Conservation (phyloP, 1,140 invertebrate genomes). For the Centruroides sculpturatus region DNA sequence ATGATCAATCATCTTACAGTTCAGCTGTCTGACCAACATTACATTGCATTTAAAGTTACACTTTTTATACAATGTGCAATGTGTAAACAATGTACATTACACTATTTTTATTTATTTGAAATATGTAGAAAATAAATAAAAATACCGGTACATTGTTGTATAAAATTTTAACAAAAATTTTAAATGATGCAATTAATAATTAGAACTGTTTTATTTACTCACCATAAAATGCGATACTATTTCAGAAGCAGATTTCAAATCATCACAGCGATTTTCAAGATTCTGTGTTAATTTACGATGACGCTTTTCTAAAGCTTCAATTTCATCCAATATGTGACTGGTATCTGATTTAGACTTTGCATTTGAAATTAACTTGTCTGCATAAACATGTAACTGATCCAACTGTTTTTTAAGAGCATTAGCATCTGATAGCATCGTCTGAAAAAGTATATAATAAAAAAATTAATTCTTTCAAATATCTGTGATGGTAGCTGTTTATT, state of each 20-base stretch:
- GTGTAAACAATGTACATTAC: too few relatives aligned
- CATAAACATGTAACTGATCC: constrained; percentile 48
- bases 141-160: too few relatives aligned
- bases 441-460: neutral
- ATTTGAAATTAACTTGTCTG: constrained; percentile 56
- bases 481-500: too few relatives aligned
- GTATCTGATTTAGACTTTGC: constrained; percentile 47
- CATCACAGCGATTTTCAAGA: constrained; percentile 58
- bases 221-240: constrained; percentile 68
- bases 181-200: too few relatives aligned
- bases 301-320: constrained; percentile 57
- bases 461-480: too few relatives aligned
- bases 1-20: too few relatives aligned
- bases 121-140: too few relatives aligned
- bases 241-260: constrained; percentile 70
- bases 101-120: too few relatives aligned
- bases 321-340: constrained; percentile 55
- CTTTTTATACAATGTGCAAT: too few relatives aligned
- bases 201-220: constrained; percentile 12
- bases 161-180: too few relatives aligned
- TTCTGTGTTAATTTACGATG: constrained; percentile 59
- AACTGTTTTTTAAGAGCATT: constrained; percentile 58
- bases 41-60: too few relatives aligned
- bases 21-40: too few relatives aligned
- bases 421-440: constrained; percentile 37